Conservation (phyloP, 2,797 vertebrate species). For the Coregonus ussuriensis region DNA sequence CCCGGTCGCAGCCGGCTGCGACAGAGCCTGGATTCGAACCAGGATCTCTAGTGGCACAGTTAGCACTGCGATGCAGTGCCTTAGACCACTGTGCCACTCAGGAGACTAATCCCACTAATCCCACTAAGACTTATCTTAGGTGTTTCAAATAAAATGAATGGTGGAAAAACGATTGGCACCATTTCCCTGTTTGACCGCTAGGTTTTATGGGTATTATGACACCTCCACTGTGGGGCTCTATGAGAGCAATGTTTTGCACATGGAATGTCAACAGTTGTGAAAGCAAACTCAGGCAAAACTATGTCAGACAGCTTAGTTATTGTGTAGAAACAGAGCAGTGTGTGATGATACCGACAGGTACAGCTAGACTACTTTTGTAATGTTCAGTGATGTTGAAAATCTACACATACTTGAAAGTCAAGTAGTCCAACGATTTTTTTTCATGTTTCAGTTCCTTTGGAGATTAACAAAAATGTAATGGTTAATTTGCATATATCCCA, state of each 20-base stretch:
- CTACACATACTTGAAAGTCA: slow-evolving; percentile 87
- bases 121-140: too few relatives aligned
- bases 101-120: too few relatives aligned
- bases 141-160: too few relatives aligned
- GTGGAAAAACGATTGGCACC: too few relatives aligned
- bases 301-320: background rate
- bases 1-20: too few relatives aligned
- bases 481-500: background rate
- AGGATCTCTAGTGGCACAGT: too few relatives aligned
- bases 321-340: background rate
- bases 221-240: too few relatives aligned
- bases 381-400: background rate
- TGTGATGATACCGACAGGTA: background rate
- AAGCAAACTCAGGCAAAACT: slow-evolving; percentile 4
- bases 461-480: slow-evolving; percentile 16
- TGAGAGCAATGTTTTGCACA: slow-evolving; percentile 13
- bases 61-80: too few relatives aligned
- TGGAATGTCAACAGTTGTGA: slow-evolving; percentile 39
- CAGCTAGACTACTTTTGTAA: background rate
- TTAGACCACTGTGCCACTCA: too few relatives aligned
- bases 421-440: slow-evolving; percentile 93
- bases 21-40: too few relatives aligned
- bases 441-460: slow-evolving; percentile 93
- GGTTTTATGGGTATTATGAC: too few relatives aligned
- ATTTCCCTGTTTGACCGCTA: too few relatives aligned